phyloP scores from a whole-genome alignment of 1,140 invertebrate genomes.

The Agrypnia vestita region DNA sequence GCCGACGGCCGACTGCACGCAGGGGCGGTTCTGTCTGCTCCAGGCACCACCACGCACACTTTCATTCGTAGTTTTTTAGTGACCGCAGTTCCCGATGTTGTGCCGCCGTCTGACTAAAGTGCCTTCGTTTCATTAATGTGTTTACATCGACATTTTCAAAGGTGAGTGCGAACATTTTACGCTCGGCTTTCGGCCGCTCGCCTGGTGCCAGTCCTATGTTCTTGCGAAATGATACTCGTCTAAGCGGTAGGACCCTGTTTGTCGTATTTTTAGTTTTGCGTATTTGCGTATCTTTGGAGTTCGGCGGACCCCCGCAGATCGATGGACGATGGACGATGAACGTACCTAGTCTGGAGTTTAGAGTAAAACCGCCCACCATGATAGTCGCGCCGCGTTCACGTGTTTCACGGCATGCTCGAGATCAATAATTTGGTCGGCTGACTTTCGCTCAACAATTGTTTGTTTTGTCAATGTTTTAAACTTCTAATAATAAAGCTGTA shows the following conservation, averaged over 20 bases:
- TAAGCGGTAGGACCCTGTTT: neutral
- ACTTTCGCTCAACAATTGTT: conserved; percentile 26
- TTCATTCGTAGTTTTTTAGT: conserved; percentile 51
- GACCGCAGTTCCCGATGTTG: conserved; percentile 24
- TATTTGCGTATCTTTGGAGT: neutral
- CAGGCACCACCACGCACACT: neutral
- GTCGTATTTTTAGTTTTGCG: neutral
- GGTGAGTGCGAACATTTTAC: conserved; percentile 33
- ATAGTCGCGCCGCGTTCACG: neutral
- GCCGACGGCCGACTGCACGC: too few species aligned
- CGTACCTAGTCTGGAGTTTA: too few species aligned
- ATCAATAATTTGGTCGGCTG: neutral
- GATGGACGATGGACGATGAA: too few species aligned
- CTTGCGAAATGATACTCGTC: neutral
- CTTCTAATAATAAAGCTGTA: neutral
- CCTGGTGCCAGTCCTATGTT: neutral
- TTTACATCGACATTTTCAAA: conserved; percentile 39
- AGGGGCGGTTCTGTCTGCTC: conserved; percentile 28
- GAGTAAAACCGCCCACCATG: conserved; percentile 1
- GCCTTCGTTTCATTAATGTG: conserved; percentile 51
- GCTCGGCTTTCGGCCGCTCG: neutral
- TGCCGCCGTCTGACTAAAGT: conserved; percentile 50
- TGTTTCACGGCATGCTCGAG: neutral
- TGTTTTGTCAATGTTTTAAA: conserved; percentile 16
- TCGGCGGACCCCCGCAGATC: neutral